Conservation (phyloP, 2,888 invertebrate genomes). For the Macroteleia sp. region DNA sequence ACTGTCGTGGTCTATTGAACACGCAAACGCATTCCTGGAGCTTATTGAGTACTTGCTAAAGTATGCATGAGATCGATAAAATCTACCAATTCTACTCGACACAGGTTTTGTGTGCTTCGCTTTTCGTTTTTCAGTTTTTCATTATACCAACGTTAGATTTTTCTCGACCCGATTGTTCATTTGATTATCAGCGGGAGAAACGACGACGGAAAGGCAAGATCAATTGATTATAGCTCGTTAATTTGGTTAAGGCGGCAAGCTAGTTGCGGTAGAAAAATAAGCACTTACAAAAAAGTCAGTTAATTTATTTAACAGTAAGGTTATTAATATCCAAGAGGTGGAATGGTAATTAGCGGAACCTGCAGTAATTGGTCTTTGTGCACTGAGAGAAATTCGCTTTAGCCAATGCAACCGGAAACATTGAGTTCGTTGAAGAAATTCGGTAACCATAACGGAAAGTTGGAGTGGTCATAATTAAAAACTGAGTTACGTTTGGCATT, state of each 20-base stretch:
- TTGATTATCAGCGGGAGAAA: constrained; percentile 18
- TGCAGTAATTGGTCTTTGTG: constrained; percentile 45
- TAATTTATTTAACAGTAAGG: constrained; percentile 35
- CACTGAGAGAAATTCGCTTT: constrained; percentile 36
- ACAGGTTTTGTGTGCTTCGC: constrained; percentile 1
- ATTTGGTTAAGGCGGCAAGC: constrained; percentile 25
- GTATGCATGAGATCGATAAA: constrained; percentile 56
- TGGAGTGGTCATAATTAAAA: constrained; percentile 44
- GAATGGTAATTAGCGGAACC: constrained; percentile 46
- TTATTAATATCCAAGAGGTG: constrained; percentile 37
- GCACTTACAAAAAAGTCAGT: constrained; percentile 11
- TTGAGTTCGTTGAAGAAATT: constrained; percentile 45
- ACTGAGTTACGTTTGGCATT: constrained; percentile 21
- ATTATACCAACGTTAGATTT: constrained; percentile 37
- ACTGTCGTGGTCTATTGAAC: constrained; percentile 69
- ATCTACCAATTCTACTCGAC: constrained; percentile 40
- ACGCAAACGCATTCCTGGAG: constrained; percentile 52
- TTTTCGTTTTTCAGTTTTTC: constrained; percentile 33
- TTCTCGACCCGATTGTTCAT: constrained; percentile 18
- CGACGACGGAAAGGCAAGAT: constrained; percentile 3
- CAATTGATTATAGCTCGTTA: constrained; percentile 36
- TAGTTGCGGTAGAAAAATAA: constrained; percentile 24
- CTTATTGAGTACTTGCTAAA: constrained; percentile 43
- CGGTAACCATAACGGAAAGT: constrained; percentile 33
- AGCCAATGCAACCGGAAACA: constrained; percentile 38